Conservation (phyloP, 2,797 vertebrate species). For the Sparidentex hasta region DNA sequence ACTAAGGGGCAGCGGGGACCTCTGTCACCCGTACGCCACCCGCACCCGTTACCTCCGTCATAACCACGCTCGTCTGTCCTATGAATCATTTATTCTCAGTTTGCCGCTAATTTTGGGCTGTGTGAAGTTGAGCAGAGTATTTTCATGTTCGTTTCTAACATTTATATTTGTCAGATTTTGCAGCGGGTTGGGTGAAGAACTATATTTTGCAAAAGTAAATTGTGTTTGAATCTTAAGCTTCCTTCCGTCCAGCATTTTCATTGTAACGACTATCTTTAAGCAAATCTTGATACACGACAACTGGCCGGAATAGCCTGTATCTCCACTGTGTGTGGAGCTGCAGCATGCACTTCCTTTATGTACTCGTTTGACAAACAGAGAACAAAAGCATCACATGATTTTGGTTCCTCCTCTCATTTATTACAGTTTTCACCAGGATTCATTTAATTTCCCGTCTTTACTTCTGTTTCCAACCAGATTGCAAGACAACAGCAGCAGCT, state of each 20-base stretch:
- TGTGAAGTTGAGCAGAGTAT: constrained; percentile 8
- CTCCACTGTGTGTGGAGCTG: not conserved
- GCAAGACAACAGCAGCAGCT: constrained; percentile 99
- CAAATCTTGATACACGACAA: constrained; percentile 8
- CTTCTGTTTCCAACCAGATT: constrained; percentile 89
- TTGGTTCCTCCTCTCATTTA: constrained; percentile 10
- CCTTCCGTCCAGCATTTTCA: not conserved
- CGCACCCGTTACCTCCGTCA: constrained; percentile 54
- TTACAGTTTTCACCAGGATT: constrained; percentile 1
- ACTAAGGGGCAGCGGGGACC: constrained; percentile 56
- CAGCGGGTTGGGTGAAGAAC: not conserved
- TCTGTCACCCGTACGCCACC: constrained; percentile 55
- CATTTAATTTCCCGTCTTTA: constrained; percentile 6
- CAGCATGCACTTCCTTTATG: not conserved
- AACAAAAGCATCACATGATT: not conserved
- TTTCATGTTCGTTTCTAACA: constrained; percentile 34
- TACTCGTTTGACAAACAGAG: not conserved
- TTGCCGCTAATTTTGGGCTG: constrained; percentile 27
- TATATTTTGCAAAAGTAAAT: not conserved
- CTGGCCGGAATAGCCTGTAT: not conserved
- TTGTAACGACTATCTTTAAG: not conserved
- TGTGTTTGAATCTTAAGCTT: constrained; percentile 1
- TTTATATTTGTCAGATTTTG: constrained; percentile 7
- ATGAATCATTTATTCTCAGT: constrained; percentile 60
- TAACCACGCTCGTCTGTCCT: constrained; percentile 65